These are phyloP conservation scores for Hormaphis cornu DNA, from an alignment of 1,140 invertebrate genomes.

Conservation along the genomic window DNA sequence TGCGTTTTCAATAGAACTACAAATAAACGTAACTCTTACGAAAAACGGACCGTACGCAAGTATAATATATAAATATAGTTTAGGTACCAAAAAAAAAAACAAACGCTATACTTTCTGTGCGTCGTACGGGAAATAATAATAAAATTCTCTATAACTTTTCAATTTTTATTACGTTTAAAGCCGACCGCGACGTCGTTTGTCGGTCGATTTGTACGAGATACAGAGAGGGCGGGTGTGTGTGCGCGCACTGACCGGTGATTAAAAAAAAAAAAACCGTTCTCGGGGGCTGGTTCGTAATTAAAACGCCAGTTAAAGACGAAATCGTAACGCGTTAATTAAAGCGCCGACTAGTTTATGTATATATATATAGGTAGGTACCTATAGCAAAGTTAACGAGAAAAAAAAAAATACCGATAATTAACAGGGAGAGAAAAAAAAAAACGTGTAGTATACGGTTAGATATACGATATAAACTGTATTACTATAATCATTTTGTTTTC, in stretches of 20 bases:
- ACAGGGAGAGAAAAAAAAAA: not conserved
- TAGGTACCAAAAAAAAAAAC: not conserved
- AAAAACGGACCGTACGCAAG: no score
- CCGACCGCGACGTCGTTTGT: not conserved
- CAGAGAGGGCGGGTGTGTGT: not conserved
- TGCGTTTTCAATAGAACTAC: no score
- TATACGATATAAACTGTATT: no score
- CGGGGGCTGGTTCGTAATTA: conserved; percentile 25
- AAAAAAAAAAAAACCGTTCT: not conserved
- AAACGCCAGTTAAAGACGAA: conserved; percentile 9
- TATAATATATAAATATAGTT: no score
- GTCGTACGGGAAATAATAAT: not conserved
- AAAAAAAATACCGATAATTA: no score
- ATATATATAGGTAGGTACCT: no score
- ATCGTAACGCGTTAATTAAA: conserved; percentile 10
- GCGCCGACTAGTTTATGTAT: not conserved
- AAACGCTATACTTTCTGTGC: not conserved
- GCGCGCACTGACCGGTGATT: conserved; percentile 13
- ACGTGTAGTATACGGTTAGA: no score
- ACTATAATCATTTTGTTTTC: no score
- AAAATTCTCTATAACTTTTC: not conserved
- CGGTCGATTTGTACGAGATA: not conserved
- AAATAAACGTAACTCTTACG: no score
- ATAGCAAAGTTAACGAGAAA: no score
- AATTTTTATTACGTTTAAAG: not conserved